phyloP scores from a whole-genome alignment of 2,888 invertebrate species.

The Apodemia duryi region DNA sequence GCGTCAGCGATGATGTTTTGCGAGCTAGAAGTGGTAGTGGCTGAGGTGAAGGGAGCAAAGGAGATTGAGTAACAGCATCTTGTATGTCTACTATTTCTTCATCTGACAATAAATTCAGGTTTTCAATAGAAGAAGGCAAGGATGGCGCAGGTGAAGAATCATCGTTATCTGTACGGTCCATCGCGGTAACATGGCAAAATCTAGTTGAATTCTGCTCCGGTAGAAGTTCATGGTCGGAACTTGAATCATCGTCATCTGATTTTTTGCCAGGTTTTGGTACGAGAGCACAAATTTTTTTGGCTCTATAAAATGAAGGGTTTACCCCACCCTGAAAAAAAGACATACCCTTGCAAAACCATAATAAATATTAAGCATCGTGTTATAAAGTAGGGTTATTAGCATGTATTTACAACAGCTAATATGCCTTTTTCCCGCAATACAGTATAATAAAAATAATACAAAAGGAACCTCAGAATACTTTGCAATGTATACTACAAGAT shows the following conservation, averaged over 20 bases:
- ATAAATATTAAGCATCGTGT: not conserved
- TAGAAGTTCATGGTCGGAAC: slow-evolving; percentile 6
- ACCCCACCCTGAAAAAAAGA: not conserved
- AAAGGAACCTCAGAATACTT: slow-evolving; percentile 13
- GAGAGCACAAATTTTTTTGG: slow-evolving; percentile 20
- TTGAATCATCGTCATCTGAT: slow-evolving; percentile 24
- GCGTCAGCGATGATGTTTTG: slow-evolving; percentile 2
- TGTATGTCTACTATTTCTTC: slow-evolving; percentile 18
- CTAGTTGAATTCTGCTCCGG: not conserved
- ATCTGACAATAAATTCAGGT: slow-evolving; percentile 24
- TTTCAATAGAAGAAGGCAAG: slow-evolving; percentile 25
- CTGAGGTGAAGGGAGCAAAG: not conserved
- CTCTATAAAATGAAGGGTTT: slow-evolving; percentile 8
- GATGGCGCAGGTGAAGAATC: slow-evolving; percentile 27
- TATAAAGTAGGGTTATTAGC: slow-evolving; percentile 1
- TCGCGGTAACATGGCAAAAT: not conserved
- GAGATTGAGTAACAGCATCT: slow-evolving; percentile 11
- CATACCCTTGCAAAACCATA: not conserved
- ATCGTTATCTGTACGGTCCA: slow-evolving; percentile 19
- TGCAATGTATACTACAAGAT: slow-evolving; percentile 11
- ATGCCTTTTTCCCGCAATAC: slow-evolving; percentile 10
- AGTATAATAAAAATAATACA: slow-evolving; percentile 8
- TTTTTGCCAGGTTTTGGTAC: slow-evolving; percentile 26
- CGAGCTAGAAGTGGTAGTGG: not conserved
- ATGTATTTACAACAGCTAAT: slow-evolving; percentile 6